Percentiles rank a stretch among this genome's conserved stretches.
These are phyloP conservation scores for Amblyjoppa fuscipennis DNA, from an alignment of 2,888 invertebrate species.

Conservation along the genomic window DNA sequence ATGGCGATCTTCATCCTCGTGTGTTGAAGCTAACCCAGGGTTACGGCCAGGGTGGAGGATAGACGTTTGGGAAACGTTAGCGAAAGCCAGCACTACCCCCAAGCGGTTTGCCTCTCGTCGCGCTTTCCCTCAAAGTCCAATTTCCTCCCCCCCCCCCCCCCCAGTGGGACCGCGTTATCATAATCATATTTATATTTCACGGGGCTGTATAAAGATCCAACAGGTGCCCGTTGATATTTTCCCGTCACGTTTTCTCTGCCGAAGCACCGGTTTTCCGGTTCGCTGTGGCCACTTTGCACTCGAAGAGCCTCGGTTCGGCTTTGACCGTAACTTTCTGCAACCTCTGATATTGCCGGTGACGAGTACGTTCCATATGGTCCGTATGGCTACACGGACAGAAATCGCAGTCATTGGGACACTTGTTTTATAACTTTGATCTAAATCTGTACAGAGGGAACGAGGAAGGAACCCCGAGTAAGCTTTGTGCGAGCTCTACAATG, in stretches of 20 bases:
- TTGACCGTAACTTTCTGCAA: neutral
- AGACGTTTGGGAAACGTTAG: conserved; percentile 40
- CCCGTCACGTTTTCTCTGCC: conserved; percentile 13
- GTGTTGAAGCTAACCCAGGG: conserved; percentile 5
- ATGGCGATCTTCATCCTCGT: conserved; percentile 13
- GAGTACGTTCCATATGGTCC: neutral
- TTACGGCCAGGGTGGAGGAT: neutral
- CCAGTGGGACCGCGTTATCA: conserved; percentile 62
- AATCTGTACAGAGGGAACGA: conserved; percentile 20
- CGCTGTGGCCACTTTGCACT: neutral
- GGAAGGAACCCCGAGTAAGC: conserved; percentile 66
- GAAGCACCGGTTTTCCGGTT: neutral
- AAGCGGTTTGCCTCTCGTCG: conserved; percentile 21
- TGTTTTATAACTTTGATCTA: conserved; percentile 36
- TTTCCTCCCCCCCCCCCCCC: neutral
- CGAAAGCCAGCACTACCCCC: conserved; percentile 16
- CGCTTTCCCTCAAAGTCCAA: conserved; percentile 31
- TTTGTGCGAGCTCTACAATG: conserved; percentile 70
- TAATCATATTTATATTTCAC: conserved; percentile 78
- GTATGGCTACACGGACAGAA: conserved; percentile 35
- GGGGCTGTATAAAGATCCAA: conserved; percentile 67
- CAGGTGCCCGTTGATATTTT: conserved; percentile 72
- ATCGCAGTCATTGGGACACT: conserved; percentile 76
- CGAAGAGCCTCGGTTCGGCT: neutral
- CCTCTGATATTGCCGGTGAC: neutral